Evolutionary conservation across 2,797 vertebrate species (phyloP).

Genomic region (Clarias platycephalus): DNA sequence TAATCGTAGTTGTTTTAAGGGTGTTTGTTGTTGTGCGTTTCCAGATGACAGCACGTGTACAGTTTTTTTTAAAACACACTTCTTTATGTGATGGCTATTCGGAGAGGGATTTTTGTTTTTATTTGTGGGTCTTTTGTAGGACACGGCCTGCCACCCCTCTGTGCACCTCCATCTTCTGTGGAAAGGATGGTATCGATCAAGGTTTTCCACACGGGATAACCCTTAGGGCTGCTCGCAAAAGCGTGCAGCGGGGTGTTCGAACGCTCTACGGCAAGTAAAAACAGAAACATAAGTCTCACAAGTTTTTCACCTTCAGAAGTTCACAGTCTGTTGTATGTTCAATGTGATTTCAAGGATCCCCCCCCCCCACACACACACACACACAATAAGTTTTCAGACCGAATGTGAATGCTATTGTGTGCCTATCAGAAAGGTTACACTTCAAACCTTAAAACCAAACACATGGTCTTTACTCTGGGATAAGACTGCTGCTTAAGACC

Average conservation of each 20-base stretch:
- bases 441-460: slow-evolving; percentile 9
- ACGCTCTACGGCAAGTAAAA: slow-evolving; percentile 34
- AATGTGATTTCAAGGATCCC: slow-evolving; percentile 7
- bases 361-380: too few species aligned
- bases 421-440: slow-evolving; percentile 23
- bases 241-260: slow-evolving; percentile 18
- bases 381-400: slow-evolving; percentile 13
- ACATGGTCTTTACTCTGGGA: slow-evolving; percentile 30
- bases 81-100: slow-evolving; percentile 21
- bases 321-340: slow-evolving; percentile 18
- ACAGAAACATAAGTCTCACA: slow-evolving; percentile 26
- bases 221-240: slow-evolving; percentile 36
- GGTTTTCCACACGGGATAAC: slow-evolving; percentile 41
- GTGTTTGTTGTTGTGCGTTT: slow-evolving; percentile 33
- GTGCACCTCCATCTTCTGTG: slow-evolving; percentile 28
- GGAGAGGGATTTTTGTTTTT: neutral
- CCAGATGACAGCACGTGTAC: slow-evolving; percentile 3
- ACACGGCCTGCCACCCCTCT: slow-evolving; percentile 3
- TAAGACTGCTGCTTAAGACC: slow-evolving; percentile 19
- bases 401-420: neutral
- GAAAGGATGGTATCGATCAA: slow-evolving; percentile 39
- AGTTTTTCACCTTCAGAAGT: slow-evolving; percentile 16
- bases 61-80: slow-evolving; percentile 10
- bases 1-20: slow-evolving; percentile 16
- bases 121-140: slow-evolving; percentile 9